phyloP scores from a whole-genome alignment of 1,140 invertebrate species.

The Zaprionus gabonicus region DNA sequence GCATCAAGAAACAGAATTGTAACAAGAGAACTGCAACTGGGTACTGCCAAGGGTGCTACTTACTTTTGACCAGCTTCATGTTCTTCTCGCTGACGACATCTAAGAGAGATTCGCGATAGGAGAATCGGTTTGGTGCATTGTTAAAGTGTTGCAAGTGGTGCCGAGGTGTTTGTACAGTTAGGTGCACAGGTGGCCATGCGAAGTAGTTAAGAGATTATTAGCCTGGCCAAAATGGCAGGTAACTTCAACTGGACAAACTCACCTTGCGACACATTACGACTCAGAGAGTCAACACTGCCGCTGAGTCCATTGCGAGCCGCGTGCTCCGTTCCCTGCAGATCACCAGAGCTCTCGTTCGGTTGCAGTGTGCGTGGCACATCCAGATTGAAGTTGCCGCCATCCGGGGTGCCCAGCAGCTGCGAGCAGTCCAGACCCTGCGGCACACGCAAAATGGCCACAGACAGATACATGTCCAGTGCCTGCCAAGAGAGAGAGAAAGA shows the following conservation, averaged over 20 bases:
- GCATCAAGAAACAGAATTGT: background rate
- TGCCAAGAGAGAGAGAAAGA: slow-evolving; percentile 12
- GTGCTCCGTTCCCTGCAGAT: slow-evolving; percentile 71
- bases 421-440: slow-evolving; percentile 92
- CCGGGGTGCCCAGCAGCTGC: slow-evolving; percentile 86
- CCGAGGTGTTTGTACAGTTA: slow-evolving; percentile 20
- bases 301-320: slow-evolving; percentile 65
- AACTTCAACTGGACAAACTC: background rate
- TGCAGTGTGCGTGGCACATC: slow-evolving; percentile 79
- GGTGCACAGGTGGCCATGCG: slow-evolving; percentile 40
- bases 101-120: slow-evolving; percentile 12
- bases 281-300: slow-evolving; percentile 81
- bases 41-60: slow-evolving; percentile 51
- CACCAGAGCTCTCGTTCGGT: slow-evolving; percentile 80
- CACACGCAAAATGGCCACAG: slow-evolving; percentile 93
- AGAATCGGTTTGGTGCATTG: slow-evolving; percentile 56
- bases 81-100: slow-evolving; percentile 66
- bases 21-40: slow-evolving; percentile 5
- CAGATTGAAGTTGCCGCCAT: slow-evolving; percentile 56
- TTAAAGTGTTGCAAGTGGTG: slow-evolving; percentile 38
- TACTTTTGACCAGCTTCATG: slow-evolving; percentile 76
- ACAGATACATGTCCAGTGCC: slow-evolving; percentile 96
- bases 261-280: slow-evolving; percentile 83
- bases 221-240: background rate
- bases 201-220: slow-evolving; percentile 30